Conservation (phyloP, 2,888 invertebrate genomes). For the Cynaeus angustus region DNA sequence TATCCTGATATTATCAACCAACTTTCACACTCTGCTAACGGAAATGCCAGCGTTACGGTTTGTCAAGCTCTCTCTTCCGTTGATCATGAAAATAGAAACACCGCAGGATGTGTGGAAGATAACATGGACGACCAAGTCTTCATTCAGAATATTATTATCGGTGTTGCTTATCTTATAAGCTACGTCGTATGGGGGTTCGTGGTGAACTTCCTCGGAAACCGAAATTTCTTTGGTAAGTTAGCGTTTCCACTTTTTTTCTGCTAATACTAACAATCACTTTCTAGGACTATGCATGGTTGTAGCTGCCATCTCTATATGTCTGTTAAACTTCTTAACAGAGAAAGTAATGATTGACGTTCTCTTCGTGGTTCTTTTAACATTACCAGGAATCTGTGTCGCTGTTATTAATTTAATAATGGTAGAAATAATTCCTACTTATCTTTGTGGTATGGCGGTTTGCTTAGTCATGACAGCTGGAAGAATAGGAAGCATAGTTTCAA, state of each 20-base stretch:
- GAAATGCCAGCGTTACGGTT: slow-evolving; percentile 53
- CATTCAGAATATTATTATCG: slow-evolving; percentile 56
- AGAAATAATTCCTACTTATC: slow-evolving; percentile 52
- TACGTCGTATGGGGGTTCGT: slow-evolving; percentile 48
- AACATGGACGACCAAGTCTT: slow-evolving; percentile 51
- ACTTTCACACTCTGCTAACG: slow-evolving; percentile 50
- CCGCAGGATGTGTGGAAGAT: slow-evolving; percentile 11
- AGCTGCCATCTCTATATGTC: slow-evolving; percentile 45
- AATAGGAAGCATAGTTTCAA: slow-evolving; percentile 52
- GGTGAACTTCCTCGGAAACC: slow-evolving; percentile 49
- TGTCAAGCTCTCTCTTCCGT: slow-evolving; percentile 57
- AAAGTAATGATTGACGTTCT: slow-evolving; percentile 57
- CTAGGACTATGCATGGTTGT: slow-evolving; percentile 52
- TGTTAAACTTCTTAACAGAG: slow-evolving; percentile 55
- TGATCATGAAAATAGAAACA: slow-evolving; percentile 16
- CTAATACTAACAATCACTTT: slow-evolving; percentile 20
- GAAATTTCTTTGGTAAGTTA: slow-evolving; percentile 51
- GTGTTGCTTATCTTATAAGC: slow-evolving; percentile 50
- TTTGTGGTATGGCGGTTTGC: slow-evolving; percentile 52
- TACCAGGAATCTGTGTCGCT: slow-evolving; percentile 60
- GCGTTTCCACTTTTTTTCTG: background rate
- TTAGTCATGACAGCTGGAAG: slow-evolving; percentile 50
- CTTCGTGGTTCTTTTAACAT: slow-evolving; percentile 57
- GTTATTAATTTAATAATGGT: slow-evolving; percentile 57
- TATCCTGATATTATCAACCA: slow-evolving; percentile 62